These are phyloP conservation scores for Tenthredo amoena DNA, from an alignment of 2,888 invertebrate genomes.

Conservation along the genomic window DNA sequence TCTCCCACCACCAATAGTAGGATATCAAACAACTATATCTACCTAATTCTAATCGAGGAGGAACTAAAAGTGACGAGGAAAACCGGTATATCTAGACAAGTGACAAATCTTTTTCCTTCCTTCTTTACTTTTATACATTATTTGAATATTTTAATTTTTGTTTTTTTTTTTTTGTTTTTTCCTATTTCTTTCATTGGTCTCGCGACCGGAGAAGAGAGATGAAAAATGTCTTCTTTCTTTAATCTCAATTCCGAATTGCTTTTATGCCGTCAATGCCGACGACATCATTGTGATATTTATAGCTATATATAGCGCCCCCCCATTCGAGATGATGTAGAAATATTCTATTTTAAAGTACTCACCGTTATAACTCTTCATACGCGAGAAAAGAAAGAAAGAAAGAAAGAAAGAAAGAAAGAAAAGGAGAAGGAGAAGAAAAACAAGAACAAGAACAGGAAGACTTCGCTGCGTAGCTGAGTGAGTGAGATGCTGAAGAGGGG, in stretches of 20 bases:
- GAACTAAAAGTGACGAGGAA: not conserved
- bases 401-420: not conserved
- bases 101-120: not conserved
- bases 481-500: not conserved
- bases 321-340: conserved; percentile 75
- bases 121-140: not conserved
- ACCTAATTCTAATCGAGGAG: not conserved
- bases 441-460: not conserved
- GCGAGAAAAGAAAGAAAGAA: not conserved
- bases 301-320: conserved; percentile 59
- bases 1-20: not conserved
- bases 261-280: not conserved
- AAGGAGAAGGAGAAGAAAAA: not conserved
- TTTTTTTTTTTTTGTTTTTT: not conserved
- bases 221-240: not conserved
- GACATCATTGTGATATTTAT: conserved; percentile 69
- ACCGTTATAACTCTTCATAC: conserved; percentile 55
- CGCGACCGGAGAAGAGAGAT: not conserved
- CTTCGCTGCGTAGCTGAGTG: not conserved
- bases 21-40: not conserved
- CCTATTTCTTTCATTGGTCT: not conserved
- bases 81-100: not conserved
- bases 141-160: not conserved
- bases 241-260: not conserved
- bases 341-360: conserved; percentile 72